These are phyloP conservation scores for Myocastor coypus DNA, from an alignment of 2,113 vertebrate species.

Conservation along the genomic window DNA sequence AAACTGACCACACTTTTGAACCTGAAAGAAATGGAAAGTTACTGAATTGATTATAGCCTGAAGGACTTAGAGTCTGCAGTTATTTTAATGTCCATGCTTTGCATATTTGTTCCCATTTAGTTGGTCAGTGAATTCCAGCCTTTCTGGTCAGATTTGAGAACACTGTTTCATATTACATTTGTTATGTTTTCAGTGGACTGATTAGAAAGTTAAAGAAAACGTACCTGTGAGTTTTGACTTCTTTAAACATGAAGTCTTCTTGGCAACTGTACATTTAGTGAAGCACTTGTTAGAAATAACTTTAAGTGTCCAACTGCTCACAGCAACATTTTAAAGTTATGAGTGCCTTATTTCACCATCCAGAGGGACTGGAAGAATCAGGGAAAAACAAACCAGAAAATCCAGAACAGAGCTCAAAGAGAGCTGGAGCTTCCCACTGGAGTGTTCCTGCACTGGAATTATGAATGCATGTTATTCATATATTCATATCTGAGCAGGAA, in stretches of 20 bases:
- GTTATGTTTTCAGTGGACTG: conserved; percentile 40
- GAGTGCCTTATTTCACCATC: background rate
- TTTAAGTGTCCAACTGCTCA: background rate
- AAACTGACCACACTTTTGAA: conserved; percentile 65
- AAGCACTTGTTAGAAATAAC: conserved; percentile 48
- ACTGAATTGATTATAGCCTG: conserved; percentile 44
- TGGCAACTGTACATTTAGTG: conserved; percentile 38
- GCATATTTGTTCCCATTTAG: background rate
- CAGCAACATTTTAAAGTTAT: background rate
- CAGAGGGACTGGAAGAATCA: background rate
- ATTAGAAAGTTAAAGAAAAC: conserved; percentile 25
- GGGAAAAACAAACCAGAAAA: background rate
- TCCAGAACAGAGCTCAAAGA: background rate
- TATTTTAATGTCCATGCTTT: conserved; percentile 5
- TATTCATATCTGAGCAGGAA: no score
- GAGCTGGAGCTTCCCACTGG: background rate
- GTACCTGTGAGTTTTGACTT: background rate
- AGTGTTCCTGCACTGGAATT: background rate
- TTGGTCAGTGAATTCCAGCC: conserved; percentile 23
- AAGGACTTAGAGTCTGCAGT: conserved; percentile 52
- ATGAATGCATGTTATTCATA: background rate
- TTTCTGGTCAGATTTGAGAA: background rate
- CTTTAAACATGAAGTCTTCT: conserved; percentile 33
- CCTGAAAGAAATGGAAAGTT: conserved; percentile 57
- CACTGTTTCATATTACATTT: background rate